Base-by-base conservation (phyloP, 2,888 invertebrate genomes). In the Drosophila lutescens region DNA sequence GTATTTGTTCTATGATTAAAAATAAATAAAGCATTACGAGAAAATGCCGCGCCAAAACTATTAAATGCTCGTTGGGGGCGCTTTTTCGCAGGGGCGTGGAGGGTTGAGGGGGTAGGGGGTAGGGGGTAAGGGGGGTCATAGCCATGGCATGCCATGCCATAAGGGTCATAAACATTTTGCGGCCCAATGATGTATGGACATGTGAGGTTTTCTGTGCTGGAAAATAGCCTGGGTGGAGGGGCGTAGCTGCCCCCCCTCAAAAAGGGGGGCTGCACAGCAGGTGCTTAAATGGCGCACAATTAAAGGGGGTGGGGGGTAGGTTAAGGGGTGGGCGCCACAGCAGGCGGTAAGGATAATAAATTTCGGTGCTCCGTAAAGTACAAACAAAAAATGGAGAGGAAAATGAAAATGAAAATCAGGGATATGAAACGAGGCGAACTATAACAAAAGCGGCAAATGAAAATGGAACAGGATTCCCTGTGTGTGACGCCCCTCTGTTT, bases 1-100 rank as follows among this genome's bases (percentile, higher is more conserved):
- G 82, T 85, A 83, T 83, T 87, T 83, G 86, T 83, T 87, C 88
- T 81, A 82, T 87, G 88, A 83, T 83, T 87, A 83, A 83, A 83
- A 87, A 87, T 83, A 87, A 83, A 83, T 87, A 83, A 85, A 82
- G 77, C 86, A 83, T 87, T 79, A 79, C 81, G 63, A 63, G 61
- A 53, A 67, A 68, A 54, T 72, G 76, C 77, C 76, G 80, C 78
- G 72, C 51, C 79, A 77, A 73, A 83, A 83, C 83, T 83, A 83
- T 83, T 79, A 85, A 83, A 87, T 73, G 82, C 74, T 77, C 78
- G 77, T 80, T 65, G 72, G 44, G 58, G 57, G 62, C 30, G n/a
- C 59, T 8, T 10, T 26, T 4, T 17, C 17, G 17, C 15, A 13
- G 34, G 34, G 9, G 9, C 6, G 26, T 13, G 36, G 32, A 23